Evolutionary conservation across 2,888 invertebrate genomes (phyloP).

Genomic region (Habroteleia sp.): DNA sequence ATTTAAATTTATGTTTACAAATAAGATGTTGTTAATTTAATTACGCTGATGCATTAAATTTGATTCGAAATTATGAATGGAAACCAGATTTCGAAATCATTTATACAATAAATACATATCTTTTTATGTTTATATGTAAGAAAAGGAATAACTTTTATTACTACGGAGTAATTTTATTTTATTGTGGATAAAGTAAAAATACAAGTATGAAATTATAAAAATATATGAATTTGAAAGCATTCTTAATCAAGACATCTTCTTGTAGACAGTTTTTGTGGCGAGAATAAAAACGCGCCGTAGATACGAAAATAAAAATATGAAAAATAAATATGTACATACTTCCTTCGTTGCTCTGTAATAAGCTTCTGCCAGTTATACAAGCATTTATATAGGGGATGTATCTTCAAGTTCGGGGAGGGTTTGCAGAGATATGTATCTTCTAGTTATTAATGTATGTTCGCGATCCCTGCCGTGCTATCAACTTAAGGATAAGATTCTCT

Average conservation of each 20-base stretch:
- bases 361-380: slow-evolving; percentile 76
- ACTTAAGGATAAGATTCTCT: slow-evolving; percentile 67
- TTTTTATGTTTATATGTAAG: too few species aligned
- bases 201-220: neutral
- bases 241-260: slow-evolving; percentile 30
- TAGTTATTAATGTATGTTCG: slow-evolving; percentile 80
- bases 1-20: slow-evolving; percentile 20
- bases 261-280: slow-evolving; percentile 17
- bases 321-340: slow-evolving; percentile 62
- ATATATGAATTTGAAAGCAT: slow-evolving; percentile 15
- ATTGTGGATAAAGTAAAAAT: too few species aligned
- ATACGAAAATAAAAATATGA: slow-evolving; percentile 59
- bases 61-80: slow-evolving; percentile 34
- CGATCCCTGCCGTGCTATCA: slow-evolving; percentile 66
- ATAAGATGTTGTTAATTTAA: slow-evolving; percentile 36
- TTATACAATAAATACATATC: too few species aligned
- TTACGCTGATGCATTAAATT: slow-evolving; percentile 69
- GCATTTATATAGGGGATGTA: slow-evolving; percentile 76
- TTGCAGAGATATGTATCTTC: slow-evolving; percentile 76
- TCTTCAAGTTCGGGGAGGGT: slow-evolving; percentile 70
- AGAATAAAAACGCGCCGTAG: slow-evolving; percentile 39
- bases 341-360: slow-evolving; percentile 73
- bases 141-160: too few species aligned
- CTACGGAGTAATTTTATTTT: too few species aligned
- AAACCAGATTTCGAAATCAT: too few species aligned